Base-by-base conservation (phyloP, 2,113 vertebrate genomes). In the Ceyx margarethae region DNA sequence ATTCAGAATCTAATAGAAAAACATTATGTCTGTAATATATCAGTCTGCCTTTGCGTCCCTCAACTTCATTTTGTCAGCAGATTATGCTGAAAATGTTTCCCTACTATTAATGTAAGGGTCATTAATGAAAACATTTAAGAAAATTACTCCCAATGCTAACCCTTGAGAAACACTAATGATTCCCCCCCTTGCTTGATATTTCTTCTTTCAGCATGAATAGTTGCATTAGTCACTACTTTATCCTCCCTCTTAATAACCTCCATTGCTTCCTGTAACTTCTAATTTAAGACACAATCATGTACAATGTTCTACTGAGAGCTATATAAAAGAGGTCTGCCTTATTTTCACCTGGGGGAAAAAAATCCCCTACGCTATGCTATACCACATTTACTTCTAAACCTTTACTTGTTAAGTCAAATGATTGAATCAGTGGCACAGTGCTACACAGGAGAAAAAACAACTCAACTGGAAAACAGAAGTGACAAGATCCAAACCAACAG, bases 61-160 rank as follows among this genome's bases (percentile, higher is more conserved):
- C 61, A 89, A 78, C 14, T 72, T 90, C 10, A 71, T 71, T 95
- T 92, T 90, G 48, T 61, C 16, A 53, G 71, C 58, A 84, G 54
- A 91, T 87, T 87, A 87, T 66, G 54, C 45, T 82, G 54, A 56
- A 93, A 94, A 74, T 58, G 14, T 89, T 93, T 93, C 40, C 26
- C 48, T 75, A 14, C 66, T 90, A 89, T 67, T 95, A 81, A 93
- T 60, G 42, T 64, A 78, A 93, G 67, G 68, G 48, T 93, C 86
- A 84, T 78, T 93, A 92, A 89, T 78, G 77, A 51, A 92, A 94
- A 93, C 68, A 89, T 89, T 90, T 94, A 84, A 72, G 84, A 89
- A 95, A 89, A 93, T 91, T 87, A 72, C 58, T 95, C 81, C 48
- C 78, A 84, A 2, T 65, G 35, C 69, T 91, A 94, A 86, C 26